Evolutionary conservation across 1,140 invertebrate species (phyloP).

Genomic region (Dinoponera quadriceps): DNA sequence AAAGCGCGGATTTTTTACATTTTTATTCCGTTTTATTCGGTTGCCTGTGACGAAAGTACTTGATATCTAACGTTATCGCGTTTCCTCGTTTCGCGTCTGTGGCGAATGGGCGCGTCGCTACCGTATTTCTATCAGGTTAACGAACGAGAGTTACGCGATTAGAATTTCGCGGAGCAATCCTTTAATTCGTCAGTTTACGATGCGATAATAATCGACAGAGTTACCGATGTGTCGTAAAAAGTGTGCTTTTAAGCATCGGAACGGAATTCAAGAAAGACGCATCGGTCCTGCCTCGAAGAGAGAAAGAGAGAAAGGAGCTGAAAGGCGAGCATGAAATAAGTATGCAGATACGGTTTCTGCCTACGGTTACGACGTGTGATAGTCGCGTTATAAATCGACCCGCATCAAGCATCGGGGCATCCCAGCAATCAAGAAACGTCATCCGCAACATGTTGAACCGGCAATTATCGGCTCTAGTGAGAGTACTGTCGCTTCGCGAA

Average conservation of each 20-base stretch:
- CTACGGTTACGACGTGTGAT: constrained; percentile 19
- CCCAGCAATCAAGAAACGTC: constrained; percentile 34
- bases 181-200: background rate
- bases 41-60: background rate
- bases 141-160: background rate
- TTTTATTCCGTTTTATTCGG: background rate
- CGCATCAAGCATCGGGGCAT: background rate
- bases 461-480: constrained; percentile 35
- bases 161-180: constrained; percentile 3
- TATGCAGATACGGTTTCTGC: constrained; percentile 6
- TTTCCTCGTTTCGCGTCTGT: no score
- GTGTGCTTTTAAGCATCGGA: constrained; percentile 6
- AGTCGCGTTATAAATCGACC: constrained; percentile 30
- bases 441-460: constrained; percentile 18
- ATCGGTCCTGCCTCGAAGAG: background rate
- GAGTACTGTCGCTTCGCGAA: constrained; percentile 26
- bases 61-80: no score
- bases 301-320: background rate
- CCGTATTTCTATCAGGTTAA: background rate
- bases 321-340: constrained; percentile 10
- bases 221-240: background rate
- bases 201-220: constrained; percentile 3
- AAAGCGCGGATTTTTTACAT: background rate
- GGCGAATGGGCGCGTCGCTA: background rate
- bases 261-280: background rate